Base-by-base conservation (phyloP, 2,888 invertebrate genomes). In the Pomacea canaliculata region DNA sequence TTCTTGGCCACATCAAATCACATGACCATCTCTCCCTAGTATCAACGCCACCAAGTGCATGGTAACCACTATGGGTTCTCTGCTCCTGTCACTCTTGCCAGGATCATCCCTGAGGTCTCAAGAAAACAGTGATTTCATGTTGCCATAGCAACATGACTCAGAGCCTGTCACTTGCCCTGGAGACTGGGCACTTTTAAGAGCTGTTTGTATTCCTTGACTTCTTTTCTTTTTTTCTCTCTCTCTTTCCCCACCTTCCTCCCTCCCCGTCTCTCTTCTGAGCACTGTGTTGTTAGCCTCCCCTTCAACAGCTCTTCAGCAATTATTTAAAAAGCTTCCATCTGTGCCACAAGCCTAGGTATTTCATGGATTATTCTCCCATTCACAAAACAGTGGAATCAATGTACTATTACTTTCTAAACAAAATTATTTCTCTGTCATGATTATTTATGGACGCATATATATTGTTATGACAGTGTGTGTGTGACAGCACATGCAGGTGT, bases 121-220 rank as follows among this genome's bases (percentile, higher is more conserved):
- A 71, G 71, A 71, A 71, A 71, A 60, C 70, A 71, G 56, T 13
- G 48, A 37, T 37, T 46, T 56, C 56, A 19, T 27, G 71, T 71
- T 71, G 62, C 71, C 62, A 71, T 62, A 62, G 71, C 16, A n/a
- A 71, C 63, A 71, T 71, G 71, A 73, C 59, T 73, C 67, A 73
- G 10, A 59, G 60, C n/a, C 27, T 71, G 71, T 71, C 71, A 27
- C 48, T 63, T 19, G 10, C 63, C 63, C 63, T 19, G 9, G n/a
- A 27, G 63, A 16, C 12, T 63, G 63, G 27, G 63, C 23, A 63
- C 63, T 63, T 63, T 63, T 63, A 63, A 63, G 68, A 68, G 37
- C 48, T 71, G 23, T 71, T 37, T 46, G 46, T 37, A 13, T 46
- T 19, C 48, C n/a, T 62, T 46, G 16, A 27, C 60, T 18, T 12